Base-by-base conservation (phyloP, 2,113 vertebrate genomes). In the Psephotus haematonotus region DNA sequence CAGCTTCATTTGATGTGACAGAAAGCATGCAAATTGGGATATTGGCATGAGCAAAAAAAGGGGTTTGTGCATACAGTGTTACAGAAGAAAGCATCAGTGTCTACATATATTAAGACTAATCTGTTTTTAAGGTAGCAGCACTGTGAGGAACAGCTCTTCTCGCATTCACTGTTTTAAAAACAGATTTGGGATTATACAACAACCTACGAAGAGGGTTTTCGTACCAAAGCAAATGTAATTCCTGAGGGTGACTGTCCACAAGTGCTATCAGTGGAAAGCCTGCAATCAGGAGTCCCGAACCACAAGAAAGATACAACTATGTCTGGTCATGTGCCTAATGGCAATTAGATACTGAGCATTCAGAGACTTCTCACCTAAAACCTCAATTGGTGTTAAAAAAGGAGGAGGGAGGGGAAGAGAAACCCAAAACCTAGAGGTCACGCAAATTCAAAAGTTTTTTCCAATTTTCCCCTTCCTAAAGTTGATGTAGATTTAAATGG, bases 21-120 rank as follows among this genome's bases (percentile, higher is more conserved):
- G 83, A 68, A 89, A 94, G 71, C 86, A 93, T 93, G 92, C 59
- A 96, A 95, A 95, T 78, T 86, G 89, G 83, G 65, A 92, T 88
- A 96, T 37, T 91, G 91, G 84, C 84, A 81, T 88, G 74, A 91
- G 64, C 63, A 60, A 86, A n/a, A 90, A 82, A 94, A 92, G 60
- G 62, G 76, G 79, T 69, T 46, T 82, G 70, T 87, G 87, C 79
- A 90, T 80, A 83, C 9, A 0, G 60, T 80, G 75, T 90, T 81
- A 90, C 31, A 88, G 90, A 95, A 82, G 90, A 82, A 91, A 82
- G 57, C 79, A 67, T 69, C 59, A 47, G 11, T 94, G 64, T 71
- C 79, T 91, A 78, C 85, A 83, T 93, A 80, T 35, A 94, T 92
- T 89, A 88, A 96, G 96, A 77, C 59, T 67, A 67, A 95, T 80